Base-by-base conservation (phyloP, 37 sponge, comb jelly and placozoan species). In the Beroe forskalii region DNA sequence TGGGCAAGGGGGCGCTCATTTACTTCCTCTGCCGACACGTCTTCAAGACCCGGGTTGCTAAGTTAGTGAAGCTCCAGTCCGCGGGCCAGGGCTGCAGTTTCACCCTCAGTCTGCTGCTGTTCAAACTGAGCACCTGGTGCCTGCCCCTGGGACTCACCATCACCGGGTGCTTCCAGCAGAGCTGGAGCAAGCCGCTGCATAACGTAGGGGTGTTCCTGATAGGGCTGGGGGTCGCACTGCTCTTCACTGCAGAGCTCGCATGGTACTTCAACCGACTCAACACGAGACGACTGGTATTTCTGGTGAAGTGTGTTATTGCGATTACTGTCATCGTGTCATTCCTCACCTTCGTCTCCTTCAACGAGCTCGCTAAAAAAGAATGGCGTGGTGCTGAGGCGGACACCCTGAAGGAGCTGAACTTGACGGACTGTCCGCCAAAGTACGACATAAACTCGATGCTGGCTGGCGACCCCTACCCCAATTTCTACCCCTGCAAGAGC, bases 91-190 rank as follows among this genome's bases (percentile, higher is more conserved):
- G 28, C 24, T 63, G 66, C 66, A 22, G 4, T 27, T 28, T 63
- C 24, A 24, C 24, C 4, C 3, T 23, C 24, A 28, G 66, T 27
- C 66, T 28, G 22, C 6, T 2, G 2, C 12, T 69, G 2, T 69
- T 32, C 38, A 35, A 33, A 17, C 6, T 69, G 33, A 32, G 38
- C 19, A 32, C 36, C 1, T 36, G 17, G 20, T 35, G 17, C 19
- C 17, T 69, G 35, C 38, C 32, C 9, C 9, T 35, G 72, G 72
- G 72, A 14, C 32, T 69, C 33, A 33, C 32, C 32, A 69, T 69
- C 4, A 69, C 72, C 6, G 72, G 72, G 1, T 69, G 72, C 32
- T 69, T 69, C 19, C 72, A 69, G 38, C 72, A 69, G 72, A 32
- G 33, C 20, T 69, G 19, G 33, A 69, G 32, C 72, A 69, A 69